Base-by-base conservation (phyloP, 1,140 invertebrate genomes). In the Patella vulgata region DNA sequence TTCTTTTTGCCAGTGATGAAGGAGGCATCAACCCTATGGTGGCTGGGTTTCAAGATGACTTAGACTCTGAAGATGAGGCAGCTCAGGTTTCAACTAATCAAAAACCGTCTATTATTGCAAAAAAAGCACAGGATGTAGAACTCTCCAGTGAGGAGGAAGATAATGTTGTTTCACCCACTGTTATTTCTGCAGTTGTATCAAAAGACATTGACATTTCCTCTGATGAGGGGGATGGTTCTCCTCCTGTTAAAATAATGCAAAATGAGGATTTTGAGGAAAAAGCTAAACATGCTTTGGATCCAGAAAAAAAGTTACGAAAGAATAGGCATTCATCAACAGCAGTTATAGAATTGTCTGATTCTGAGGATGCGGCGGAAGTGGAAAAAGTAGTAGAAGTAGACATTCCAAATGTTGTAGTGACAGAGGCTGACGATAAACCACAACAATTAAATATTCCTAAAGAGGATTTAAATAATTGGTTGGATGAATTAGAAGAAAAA, bases 21-120 rank as follows among this genome's bases (percentile, higher is more conserved):
- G 92, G 93, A 61, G 69, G 83, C 28, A 88, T 85, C 9, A 96
- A 96, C 88, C 94, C 94, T 28, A 86, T 94, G 77, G 94, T 97
- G 0, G 91, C 91, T 23, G 90, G 90, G 63, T 92, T 93, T 66
- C 91, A 94, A 82, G 94, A 95, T 81, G 82, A 83, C 48, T 57
- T 85, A 0, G 82, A 85, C 55, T 82, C 79, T 28, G 79, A 83
- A 55, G 94, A 97, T 81, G 85, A 82, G 48, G 67, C 66, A 21
- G 52, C 56, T 25, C 56, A 40, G 12, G 28, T 39, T 21, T 33
- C 31, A 2, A 14, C 46, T 17, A 36, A 25, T 17, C n/a, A 63
- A 23, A 53, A 43, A 9, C 17, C 50, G 5, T 56, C 63, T 8
- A 51, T 36, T 33, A 55, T 61, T 43, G 40, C 60, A 23, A 58